These are phyloP conservation scores for Galaxea fascicularis DNA, from an alignment of 92 coral and sea anemone genomes.

Conservation along the genomic window DNA sequence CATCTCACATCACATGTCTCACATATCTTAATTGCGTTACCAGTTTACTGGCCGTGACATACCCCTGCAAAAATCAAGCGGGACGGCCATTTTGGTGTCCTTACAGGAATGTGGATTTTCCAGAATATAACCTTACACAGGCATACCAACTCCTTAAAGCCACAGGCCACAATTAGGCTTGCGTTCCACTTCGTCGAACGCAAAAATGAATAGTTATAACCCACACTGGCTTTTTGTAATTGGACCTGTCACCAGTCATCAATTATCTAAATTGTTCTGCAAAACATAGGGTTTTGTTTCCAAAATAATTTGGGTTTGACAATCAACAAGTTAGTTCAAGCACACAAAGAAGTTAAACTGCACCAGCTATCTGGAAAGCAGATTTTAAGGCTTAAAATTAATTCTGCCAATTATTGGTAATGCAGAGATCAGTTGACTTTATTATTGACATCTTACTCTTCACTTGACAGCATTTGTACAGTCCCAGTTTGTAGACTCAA, in stretches of 20 bases:
- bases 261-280: slow-evolving; percentile 11
- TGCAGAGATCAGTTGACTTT: slow-evolving; percentile 25
- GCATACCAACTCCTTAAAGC: no score
- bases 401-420: slow-evolving; percentile 24
- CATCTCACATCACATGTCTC: no score
- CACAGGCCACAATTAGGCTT: no score
- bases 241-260: slow-evolving; percentile 18
- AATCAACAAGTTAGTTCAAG: slow-evolving; percentile 23
- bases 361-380: slow-evolving; percentile 31
- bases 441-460: slow-evolving; percentile 23
- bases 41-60: no score
- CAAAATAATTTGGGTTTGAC: slow-evolving; percentile 20
- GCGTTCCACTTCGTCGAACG: no score
- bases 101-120: no score
- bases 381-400: slow-evolving; percentile 22
- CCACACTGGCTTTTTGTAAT: slow-evolving; percentile 14
- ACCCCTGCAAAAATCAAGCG: no score
- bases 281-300: no score
- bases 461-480: slow-evolving; percentile 58
- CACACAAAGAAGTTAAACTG: slow-evolving; percentile 21
- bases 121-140: no score
- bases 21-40: no score
- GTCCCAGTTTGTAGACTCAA: slow-evolving; percentile 45
- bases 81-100: no score
- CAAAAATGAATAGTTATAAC: slow-evolving; percentile 20